phyloP scores from a whole-genome alignment of 2,888 invertebrate species.

The Andrena trimmerana region DNA sequence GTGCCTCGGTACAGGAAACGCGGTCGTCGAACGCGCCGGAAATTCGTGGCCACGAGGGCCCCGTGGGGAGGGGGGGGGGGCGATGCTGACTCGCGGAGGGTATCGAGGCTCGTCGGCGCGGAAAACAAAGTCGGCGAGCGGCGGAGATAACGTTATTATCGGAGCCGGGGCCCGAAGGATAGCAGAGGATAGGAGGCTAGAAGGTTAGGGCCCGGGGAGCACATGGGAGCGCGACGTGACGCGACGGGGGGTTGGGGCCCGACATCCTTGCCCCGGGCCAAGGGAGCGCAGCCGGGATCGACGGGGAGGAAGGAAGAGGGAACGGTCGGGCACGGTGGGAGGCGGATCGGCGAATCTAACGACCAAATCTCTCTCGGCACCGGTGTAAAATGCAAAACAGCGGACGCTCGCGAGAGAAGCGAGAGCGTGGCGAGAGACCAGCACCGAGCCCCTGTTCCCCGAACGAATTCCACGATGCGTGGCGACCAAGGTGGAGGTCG shows the following conservation, averaged over 20 bases:
- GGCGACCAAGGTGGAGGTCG: slow-evolving; percentile 75
- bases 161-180: slow-evolving; percentile 27
- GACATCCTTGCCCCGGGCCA: slow-evolving; percentile 49
- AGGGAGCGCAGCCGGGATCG: slow-evolving; percentile 24
- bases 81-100: slow-evolving; percentile 6
- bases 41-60: slow-evolving; percentile 13
- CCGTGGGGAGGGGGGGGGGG: background rate
- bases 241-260: no score
- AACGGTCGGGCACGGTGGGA: slow-evolving; percentile 29
- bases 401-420: slow-evolving; percentile 42
- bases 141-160: slow-evolving; percentile 53
- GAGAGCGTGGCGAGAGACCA: slow-evolving; percentile 43
- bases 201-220: slow-evolving; percentile 23
- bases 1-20: slow-evolving; percentile 26
- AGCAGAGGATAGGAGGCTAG: slow-evolving; percentile 44
- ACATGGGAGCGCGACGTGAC: no score
- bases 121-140: slow-evolving; percentile 37
- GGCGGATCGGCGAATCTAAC: slow-evolving; percentile 72
- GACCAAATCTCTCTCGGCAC: slow-evolving; percentile 77
- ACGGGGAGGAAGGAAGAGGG: background rate
- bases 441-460: slow-evolving; percentile 54
- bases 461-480: slow-evolving; percentile 79
- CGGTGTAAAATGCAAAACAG: slow-evolving; percentile 81
- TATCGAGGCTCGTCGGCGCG: slow-evolving; percentile 16
- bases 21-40: slow-evolving; percentile 22